Evolutionary conservation across 1,140 invertebrate species (phyloP), one percentile per base, ranked within the genome.

Genomic region (Aricia agestis): DNA sequence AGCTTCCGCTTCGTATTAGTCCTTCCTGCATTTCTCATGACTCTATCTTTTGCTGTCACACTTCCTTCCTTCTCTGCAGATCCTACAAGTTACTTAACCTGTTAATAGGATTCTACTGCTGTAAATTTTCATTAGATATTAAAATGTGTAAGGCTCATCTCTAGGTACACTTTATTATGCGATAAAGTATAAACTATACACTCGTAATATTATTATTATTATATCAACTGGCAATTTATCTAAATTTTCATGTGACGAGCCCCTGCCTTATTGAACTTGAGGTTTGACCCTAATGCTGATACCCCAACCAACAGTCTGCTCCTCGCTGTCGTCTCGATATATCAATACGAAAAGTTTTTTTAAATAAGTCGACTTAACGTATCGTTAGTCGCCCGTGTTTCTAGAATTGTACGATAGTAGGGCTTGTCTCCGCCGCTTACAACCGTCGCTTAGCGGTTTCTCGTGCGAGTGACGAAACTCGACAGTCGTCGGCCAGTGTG

Each of bases 391-490:
- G 45, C 6, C 13, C n/a, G 67, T 32, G 5, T 32, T 68, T 19
- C 67, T 52, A 69, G 68, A 36, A 69, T 10, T 17, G n/a, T 59
- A 59, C 68, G 18, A 36, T 69, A 32, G 68, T 69, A 69, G 68
- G 65, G 68, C 65, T 66, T 61, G 69, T 69, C 68, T 18, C 72
- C 58, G 68, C 78, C 72, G 73, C 80, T 77, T 79, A 68, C 65
- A 86, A 83, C 83, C 79, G 80, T 79, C 76, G 74, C 71, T 66
- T 76, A 78, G 82, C 83, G 79, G 86, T 82, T 85, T 76, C 74
- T 59, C 69, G 76, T 69, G 75, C 74, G 52, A 71, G 58, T 81
- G 80, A 78, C 78, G 77, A 79, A 72, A 71, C 59, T 72, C 25
- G 72, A 45, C 63, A 70, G 32, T 68, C 18, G 58, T 13, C 65